Evolutionary conservation across 2,113 vertebrate species (phyloP).

Genomic region (Coptodon bakossiorum): DNA sequence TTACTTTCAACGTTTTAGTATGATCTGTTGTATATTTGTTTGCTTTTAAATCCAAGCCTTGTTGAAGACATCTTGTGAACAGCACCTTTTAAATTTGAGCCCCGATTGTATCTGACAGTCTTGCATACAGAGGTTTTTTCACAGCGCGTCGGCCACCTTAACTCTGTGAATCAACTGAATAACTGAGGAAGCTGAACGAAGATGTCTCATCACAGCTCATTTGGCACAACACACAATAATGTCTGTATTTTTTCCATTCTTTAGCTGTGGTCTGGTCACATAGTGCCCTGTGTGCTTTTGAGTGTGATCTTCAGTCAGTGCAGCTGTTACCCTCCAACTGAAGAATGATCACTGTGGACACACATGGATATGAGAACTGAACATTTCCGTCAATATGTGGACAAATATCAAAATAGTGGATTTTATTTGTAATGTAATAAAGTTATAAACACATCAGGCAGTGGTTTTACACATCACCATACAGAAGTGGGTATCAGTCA

Average conservation of each 20-base stretch:
- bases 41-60: neutral
- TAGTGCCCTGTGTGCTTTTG: fast-evolving
- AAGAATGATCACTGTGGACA: neutral
- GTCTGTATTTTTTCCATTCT: neutral
- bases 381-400: neutral
- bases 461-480: slow-evolving; percentile 71
- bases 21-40: neutral
- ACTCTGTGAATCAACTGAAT: fast-evolving
- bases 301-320: neutral
- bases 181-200: neutral
- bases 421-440: slow-evolving; percentile 78
- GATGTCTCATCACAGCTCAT: neutral
- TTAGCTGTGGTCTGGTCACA: neutral
- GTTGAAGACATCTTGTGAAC: neutral
- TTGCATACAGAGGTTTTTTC: neutral
- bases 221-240: neutral
- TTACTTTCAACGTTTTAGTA: neutral
- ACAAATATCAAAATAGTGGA: slow-evolving; percentile 74
- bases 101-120: neutral
- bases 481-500: slow-evolving; percentile 46
- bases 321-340: neutral
- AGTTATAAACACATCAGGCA: slow-evolving; percentile 77
- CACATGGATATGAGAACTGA: neutral
- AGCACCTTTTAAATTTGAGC: neutral
- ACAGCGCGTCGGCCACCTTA: neutral